phyloP scores from a whole-genome alignment of 2,888 invertebrate species.

The Epistrophella euchroma region DNA sequence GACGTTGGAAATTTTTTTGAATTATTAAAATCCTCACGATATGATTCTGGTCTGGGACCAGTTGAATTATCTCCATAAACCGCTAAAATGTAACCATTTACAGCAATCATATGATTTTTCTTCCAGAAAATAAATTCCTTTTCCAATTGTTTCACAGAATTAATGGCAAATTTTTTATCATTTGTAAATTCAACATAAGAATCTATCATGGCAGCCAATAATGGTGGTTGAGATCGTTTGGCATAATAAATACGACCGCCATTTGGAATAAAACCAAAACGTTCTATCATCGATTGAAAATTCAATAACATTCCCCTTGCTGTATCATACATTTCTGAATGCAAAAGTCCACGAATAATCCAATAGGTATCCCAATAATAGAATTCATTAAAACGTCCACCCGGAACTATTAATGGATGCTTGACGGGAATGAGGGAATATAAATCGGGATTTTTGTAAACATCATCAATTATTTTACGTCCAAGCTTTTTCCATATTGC shows the following conservation, averaged over 20 bases:
- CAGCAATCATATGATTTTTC: constrained; percentile 87
- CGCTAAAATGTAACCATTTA: constrained; percentile 88
- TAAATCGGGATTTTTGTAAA: constrained; percentile 87
- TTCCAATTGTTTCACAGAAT: constrained; percentile 88
- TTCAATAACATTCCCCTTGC: constrained; percentile 94
- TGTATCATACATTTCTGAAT: constrained; percentile 93
- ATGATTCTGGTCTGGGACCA: constrained; percentile 96
- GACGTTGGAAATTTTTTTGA: constrained; percentile 85
- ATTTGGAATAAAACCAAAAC: constrained; percentile 93
- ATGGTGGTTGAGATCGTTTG: constrained; percentile 92
- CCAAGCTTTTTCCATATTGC: constrained; percentile 90
- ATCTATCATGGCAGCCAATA: constrained; percentile 92
- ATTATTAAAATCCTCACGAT: constrained; percentile 89
- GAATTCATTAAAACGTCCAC: constrained; percentile 94
- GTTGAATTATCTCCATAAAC: constrained; percentile 90
- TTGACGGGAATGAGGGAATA: constrained; percentile 95
- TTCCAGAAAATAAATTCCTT: constrained; percentile 94
- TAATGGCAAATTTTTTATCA: constrained; percentile 88
- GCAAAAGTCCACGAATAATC: constrained; percentile 93
- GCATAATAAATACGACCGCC: constrained; percentile 95
- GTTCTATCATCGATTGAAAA: constrained; percentile 91
- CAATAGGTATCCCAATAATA: constrained; percentile 99
- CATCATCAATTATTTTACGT: constrained; percentile 90
- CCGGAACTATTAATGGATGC: constrained; percentile 94
- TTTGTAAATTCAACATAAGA: constrained; percentile 89